Base-by-base conservation (phyloP, 35 echinoderm and acorn worm species). In the Holothuria glaberrima region DNA sequence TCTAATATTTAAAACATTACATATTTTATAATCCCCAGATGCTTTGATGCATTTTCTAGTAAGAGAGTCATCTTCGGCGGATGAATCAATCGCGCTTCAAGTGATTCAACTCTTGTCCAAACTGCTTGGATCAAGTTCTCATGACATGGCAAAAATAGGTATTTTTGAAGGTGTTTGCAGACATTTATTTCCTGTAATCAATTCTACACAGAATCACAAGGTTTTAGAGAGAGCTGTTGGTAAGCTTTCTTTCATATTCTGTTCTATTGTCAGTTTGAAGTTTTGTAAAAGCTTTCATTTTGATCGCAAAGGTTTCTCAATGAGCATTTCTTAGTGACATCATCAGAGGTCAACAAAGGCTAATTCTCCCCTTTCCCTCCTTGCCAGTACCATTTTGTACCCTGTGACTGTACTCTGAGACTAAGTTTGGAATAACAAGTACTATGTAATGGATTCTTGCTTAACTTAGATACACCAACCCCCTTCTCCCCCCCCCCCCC, bases 211-310 rank as follows among this genome's bases (percentile, higher is more conserved):
- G 30, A 26, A 72, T 38, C 69, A 72, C 5, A 72, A 72, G 29
- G 69, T 72, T 16, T 32, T 72, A 32, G 24, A 72, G 30, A 72
- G 30, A 28, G 69, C 69, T 72, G 69, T 72, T 26, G 69, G 69
- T 72, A 72, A 72, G 69, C 19, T 24, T 41, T 41, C 19, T 24
- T 41, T 41, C 2, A 41, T 4, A 41, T 41, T 4, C 36, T 4
- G 2, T 41, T 41, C 36, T 41, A 41, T n/a, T 41, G 7, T 41
- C 36, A 41, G 2, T 41, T 41, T 41, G 2, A 4, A 41, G 36
- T 41, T 41, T 41, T 41, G 36, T 7, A 41, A 41, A 4, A 41
- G 36, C 2, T 41, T 41, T 7, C 36, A 41, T 41, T 41, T 41
- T 41, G 36, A 41, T n/a, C n/a, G 36, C 36, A 4, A 7, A 4